A percentile compares a stretch with the other conserved stretches of the same genome.
phyloP scores from a whole-genome alignment of 2,797 vertebrate species.

The Rhynchotus rufescens region DNA sequence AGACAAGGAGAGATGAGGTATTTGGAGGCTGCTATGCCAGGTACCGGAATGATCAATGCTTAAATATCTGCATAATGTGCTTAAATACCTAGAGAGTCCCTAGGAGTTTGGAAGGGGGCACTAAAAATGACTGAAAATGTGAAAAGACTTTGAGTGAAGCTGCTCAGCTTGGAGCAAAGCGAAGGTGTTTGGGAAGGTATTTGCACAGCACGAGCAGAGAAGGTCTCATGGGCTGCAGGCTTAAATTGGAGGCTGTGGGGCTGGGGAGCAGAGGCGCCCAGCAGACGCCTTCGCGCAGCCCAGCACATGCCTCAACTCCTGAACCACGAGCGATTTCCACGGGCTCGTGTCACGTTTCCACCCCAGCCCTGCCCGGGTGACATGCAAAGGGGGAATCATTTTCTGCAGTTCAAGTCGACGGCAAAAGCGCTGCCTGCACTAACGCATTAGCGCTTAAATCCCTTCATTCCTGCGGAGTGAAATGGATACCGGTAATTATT shows the following conservation, averaged over 20 bases:
- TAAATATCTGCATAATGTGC: neutral
- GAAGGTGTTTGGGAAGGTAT: neutral
- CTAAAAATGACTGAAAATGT: neutral
- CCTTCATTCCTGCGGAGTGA: slow-evolving; percentile 29
- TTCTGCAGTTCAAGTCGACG: neutral
- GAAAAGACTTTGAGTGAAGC: neutral
- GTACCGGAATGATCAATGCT: neutral
- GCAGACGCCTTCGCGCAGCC: neutral
- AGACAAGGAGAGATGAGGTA: neutral
- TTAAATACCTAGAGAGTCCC: neutral
- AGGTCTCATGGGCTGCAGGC: accelerated
- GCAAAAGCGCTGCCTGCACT: neutral
- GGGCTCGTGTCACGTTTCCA: neutral
- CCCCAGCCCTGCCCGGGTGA: neutral
- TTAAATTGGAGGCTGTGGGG: accelerated
- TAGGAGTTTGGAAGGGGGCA: neutral
- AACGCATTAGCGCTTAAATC: neutral
- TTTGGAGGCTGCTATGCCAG: neutral
- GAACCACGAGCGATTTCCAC: neutral
- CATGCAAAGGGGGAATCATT: neutral
- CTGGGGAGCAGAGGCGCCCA: neutral
- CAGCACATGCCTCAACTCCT: slow-evolving; percentile 15
- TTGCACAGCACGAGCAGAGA: accelerated
- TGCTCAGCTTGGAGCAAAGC: neutral
- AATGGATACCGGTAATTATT: slow-evolving; percentile 52